Evolutionary conservation across 2,888 invertebrate species (phyloP).

Genomic region (Branchellion lobata): DNA sequence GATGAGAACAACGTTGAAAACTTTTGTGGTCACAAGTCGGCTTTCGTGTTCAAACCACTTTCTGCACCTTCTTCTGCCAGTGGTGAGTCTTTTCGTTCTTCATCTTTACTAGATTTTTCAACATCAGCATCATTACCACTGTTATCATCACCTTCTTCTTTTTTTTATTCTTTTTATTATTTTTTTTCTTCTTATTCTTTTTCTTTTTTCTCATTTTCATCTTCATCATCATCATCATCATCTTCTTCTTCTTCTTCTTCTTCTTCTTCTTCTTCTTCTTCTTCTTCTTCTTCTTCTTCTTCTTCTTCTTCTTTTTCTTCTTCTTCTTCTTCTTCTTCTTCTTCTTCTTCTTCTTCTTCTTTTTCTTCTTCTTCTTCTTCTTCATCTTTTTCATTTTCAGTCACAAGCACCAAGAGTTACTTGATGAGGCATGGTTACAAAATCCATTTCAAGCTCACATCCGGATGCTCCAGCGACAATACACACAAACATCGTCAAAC

Average conservation of each 20-base stretch:
- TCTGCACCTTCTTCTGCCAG: not conserved
- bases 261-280: slow-evolving; percentile 13
- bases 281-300: not conserved
- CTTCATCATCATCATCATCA: not conserved
- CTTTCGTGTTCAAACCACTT: no score
- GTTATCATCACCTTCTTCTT: not conserved
- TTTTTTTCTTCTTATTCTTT: not conserved
- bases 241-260: not conserved
- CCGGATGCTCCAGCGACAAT: not conserved
- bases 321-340: not conserved
- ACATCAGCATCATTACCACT: not conserved
- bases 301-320: not conserved
- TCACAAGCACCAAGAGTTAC: not conserved
- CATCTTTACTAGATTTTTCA: not conserved
- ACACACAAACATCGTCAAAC: not conserved
- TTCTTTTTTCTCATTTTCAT: not conserved
- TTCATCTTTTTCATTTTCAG: not conserved
- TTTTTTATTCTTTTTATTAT: no score
- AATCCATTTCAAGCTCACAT: not conserved
- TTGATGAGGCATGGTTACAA: not conserved
- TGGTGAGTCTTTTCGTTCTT: no score
- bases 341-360: not conserved
- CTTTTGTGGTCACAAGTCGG: no score
- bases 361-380: not conserved
- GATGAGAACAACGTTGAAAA: not conserved